Conservation (phyloP, 2,113 vertebrate genomes). For the Gymnorhina tibicen region DNA sequence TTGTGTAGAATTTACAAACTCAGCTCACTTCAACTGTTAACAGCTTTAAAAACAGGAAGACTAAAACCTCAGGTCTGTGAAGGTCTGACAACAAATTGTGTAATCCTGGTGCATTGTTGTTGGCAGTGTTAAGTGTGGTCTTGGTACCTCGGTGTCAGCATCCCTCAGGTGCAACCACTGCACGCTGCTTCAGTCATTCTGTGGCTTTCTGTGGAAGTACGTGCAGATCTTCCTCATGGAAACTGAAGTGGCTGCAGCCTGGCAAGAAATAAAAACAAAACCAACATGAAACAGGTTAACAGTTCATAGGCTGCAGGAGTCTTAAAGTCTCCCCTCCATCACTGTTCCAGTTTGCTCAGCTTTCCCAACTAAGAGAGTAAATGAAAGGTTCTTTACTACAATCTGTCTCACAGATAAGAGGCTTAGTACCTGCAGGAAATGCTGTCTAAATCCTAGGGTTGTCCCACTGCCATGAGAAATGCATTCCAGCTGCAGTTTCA, state of each 20-base stretch:
- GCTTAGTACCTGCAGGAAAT: not conserved
- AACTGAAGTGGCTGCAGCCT: conserved; percentile 74
- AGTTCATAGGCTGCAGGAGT: not conserved
- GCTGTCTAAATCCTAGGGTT: not conserved
- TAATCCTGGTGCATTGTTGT: not conserved
- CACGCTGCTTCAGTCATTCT: conserved; percentile 57
- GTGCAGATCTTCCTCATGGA: conserved; percentile 92
- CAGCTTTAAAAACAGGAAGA: conserved; percentile 8
- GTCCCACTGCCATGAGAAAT: not conserved
- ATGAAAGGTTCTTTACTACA: not conserved
- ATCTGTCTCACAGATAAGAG: not conserved
- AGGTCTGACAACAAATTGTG: not conserved
- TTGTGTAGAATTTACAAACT: not conserved
- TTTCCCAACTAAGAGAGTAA: not conserved
- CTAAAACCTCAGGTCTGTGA: not conserved
- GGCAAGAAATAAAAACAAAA: not conserved
- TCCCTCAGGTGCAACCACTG: not conserved
- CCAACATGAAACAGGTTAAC: not conserved
- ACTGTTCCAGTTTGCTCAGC: not conserved
- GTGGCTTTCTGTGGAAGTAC: conserved; percentile 82
- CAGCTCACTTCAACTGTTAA: conserved; percentile 3
- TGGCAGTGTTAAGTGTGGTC: not conserved
- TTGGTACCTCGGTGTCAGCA: not conserved
- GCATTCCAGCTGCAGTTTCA: not conserved
- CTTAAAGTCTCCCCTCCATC: not conserved